Conservation (phyloP, 2,797 vertebrate species). For the Gorsachius magnificus region DNA sequence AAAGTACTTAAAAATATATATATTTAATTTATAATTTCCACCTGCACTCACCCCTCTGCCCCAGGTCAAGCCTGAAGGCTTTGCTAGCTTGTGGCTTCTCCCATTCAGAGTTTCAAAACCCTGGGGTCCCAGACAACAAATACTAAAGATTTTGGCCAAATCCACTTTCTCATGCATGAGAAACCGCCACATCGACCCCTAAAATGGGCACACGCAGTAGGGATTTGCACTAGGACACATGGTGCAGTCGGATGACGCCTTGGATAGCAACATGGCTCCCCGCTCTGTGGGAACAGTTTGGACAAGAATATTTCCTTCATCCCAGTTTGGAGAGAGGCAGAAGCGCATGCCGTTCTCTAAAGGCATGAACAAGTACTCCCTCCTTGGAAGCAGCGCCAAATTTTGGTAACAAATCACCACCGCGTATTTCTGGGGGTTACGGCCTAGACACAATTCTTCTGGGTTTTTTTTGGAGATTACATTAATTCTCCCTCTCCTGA, state of each 20-base stretch:
- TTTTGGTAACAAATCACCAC: background rate
- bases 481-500: background rate
- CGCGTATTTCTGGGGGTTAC: background rate
- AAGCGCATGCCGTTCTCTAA: background rate
- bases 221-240: background rate
- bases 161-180: background rate
- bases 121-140: background rate
- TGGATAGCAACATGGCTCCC: background rate
- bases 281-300: fast-evolving
- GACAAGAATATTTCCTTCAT: background rate
- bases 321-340: background rate
- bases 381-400: background rate
- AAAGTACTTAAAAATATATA: background rate
- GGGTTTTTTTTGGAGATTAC: background rate
- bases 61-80: background rate
- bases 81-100: background rate
- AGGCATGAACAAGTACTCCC: background rate
- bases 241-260: fast-evolving
- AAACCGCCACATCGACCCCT: background rate
- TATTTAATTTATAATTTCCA: background rate
- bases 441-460: background rate
- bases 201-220: fast-evolving
- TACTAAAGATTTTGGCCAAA: background rate
- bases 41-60: fast-evolving
- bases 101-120: background rate